Evolutionary conservation across 2,888 invertebrate genomes (phyloP).

Genomic region (Parnassius apollo): DNA sequence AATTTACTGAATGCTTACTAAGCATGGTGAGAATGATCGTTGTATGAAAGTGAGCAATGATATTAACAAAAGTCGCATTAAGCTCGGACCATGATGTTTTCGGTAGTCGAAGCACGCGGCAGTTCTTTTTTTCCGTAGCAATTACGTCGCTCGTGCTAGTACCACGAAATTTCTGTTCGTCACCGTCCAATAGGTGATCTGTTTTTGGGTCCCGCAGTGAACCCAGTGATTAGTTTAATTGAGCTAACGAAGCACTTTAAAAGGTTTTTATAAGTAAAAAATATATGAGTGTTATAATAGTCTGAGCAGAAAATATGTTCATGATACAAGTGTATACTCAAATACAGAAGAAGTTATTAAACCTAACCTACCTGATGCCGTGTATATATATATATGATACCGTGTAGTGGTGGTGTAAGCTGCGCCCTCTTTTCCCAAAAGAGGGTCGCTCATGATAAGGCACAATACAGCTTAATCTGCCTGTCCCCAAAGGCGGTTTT

Average conservation of each 20-base stretch:
- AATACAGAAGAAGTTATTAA: no score
- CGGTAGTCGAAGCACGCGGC: conserved; percentile 48
- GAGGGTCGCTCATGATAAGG: no score
- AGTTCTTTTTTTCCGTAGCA: conserved; percentile 52
- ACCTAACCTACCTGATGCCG: no score
- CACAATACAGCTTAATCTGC: no score
- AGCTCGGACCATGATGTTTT: conserved; percentile 54
- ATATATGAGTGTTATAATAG: no score
- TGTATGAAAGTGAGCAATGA: conserved; percentile 8
- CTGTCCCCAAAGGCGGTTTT: no score
- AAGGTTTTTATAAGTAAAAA: no score
- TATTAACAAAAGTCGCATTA: conserved; percentile 50
- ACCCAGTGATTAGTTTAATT: neutral
- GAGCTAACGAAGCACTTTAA: neutral
- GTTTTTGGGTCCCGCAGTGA: conserved; percentile 45
- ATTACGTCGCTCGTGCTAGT: conserved; percentile 72
- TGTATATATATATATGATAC: no score
- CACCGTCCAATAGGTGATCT: conserved; percentile 61
- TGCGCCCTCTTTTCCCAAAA: no score
- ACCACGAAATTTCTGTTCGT: conserved; percentile 74
- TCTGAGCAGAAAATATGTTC: no score
- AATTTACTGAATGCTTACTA: neutral
- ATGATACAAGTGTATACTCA: no score
- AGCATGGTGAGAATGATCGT: neutral
- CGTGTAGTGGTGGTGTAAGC: no score